Evolutionary conservation across 2,797 vertebrate genomes (phyloP).

Genomic region (Furcifer pardalis): DNA sequence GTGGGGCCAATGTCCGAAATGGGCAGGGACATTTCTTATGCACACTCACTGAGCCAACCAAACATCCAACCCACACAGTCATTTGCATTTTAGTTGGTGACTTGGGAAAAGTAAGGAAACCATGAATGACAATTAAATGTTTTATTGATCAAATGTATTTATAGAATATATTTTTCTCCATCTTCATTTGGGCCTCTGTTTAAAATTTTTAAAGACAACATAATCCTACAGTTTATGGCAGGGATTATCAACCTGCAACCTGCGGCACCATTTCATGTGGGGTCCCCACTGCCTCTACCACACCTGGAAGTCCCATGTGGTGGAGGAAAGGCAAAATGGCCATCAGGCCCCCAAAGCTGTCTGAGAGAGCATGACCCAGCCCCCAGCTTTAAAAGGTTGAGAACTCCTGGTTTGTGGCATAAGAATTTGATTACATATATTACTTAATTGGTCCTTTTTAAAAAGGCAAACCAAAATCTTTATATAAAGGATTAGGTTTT

Average conservation of each 20-base stretch:
- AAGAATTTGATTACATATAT: slow-evolving; percentile 70
- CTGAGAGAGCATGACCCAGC: too few species aligned
- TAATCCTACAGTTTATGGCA: slow-evolving; percentile 61
- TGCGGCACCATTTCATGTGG: too few species aligned
- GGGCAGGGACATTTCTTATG: not conserved
- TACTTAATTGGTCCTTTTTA: slow-evolving; percentile 67
- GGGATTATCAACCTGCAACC: too few species aligned
- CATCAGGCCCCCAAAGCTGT: too few species aligned
- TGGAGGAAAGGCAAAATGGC: too few species aligned
- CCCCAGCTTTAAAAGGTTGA: too few species aligned
- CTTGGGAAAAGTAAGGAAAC: not conserved
- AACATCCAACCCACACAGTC: too few species aligned
- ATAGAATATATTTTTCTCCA: slow-evolving; percentile 59
- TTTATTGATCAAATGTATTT: slow-evolving; percentile 78
- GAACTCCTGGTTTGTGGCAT: too few species aligned
- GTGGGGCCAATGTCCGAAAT: not conserved
- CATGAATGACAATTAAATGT: slow-evolving; percentile 61
- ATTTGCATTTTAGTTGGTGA: not conserved
- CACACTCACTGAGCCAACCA: not conserved
- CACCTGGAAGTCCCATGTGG: too few species aligned
- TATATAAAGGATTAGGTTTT: slow-evolving; percentile 23
- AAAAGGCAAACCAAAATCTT: slow-evolving; percentile 36
- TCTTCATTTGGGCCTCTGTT: slow-evolving; percentile 64
- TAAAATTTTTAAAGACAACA: slow-evolving; percentile 60
- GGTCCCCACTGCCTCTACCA: too few species aligned